Evolutionary conservation across 2,797 vertebrate genomes (phyloP).

Genomic region (Pachyuromys duprasi): DNA sequence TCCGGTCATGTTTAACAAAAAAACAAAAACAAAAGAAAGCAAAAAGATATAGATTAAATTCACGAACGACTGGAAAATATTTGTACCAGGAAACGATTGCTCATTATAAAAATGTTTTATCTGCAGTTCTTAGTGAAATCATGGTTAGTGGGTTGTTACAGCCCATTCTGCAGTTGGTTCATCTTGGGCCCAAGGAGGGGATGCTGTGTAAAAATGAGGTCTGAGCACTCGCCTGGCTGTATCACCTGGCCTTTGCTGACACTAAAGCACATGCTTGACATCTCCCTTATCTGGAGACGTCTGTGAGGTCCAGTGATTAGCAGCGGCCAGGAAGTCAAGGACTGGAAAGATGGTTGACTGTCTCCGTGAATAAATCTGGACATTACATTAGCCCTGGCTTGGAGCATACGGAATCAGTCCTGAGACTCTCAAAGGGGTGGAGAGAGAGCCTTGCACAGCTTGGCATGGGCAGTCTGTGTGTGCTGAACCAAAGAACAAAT

Average conservation of each 20-base stretch:
- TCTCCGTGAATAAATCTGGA: constrained; percentile 82
- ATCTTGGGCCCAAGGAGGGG: neutral
- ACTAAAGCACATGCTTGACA: constrained; percentile 72
- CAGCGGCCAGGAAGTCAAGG: constrained; percentile 81
- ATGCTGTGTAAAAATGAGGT: constrained; percentile 55
- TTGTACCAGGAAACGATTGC: constrained; percentile 69
- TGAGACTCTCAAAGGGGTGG: constrained; percentile 82
- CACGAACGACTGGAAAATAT: constrained; percentile 81
- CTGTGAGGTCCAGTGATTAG: constrained; percentile 83
- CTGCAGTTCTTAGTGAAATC: constrained; percentile 16
- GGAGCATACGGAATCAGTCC: constrained; percentile 84
- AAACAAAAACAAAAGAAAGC: neutral
- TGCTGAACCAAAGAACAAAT: constrained; percentile 81
- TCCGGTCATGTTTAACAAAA: constrained; percentile 84
- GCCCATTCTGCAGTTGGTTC: neutral
- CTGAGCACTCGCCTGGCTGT: constrained; percentile 55
- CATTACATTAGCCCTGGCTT: constrained; percentile 83
- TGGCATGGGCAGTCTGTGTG: constrained; percentile 77
- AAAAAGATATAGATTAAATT: constrained; percentile 78
- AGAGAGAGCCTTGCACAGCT: constrained; percentile 79
- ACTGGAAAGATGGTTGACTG: constrained; percentile 85
- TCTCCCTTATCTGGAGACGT: constrained; percentile 84
- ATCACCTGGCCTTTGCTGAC: neutral
- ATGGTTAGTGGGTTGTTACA: constrained; percentile 3
- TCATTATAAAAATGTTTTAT: constrained; percentile 76